phyloP scores from a whole-genome alignment of 2,888 invertebrate genomes.

The Metellina segmentata region DNA sequence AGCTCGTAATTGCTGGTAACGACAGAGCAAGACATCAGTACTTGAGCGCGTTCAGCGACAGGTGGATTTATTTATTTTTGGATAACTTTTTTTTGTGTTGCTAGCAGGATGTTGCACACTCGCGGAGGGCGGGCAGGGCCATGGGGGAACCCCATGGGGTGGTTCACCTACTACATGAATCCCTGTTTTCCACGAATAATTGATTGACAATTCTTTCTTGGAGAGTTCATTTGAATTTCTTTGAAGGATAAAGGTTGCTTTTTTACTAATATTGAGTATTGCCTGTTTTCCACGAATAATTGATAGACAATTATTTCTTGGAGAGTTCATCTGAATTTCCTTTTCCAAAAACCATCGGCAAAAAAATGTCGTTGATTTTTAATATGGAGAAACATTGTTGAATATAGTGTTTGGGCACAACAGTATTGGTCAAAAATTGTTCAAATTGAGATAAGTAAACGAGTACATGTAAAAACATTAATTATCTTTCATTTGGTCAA shows the following conservation, averaged over 20 bases:
- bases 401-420: too few relatives aligned
- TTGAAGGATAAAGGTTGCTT: too few relatives aligned
- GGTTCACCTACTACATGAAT: constrained; percentile 13
- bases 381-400: too few relatives aligned
- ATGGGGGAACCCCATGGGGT: constrained; percentile 16
- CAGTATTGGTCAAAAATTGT: too few relatives aligned
- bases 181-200: neutral
- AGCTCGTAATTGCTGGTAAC: constrained; percentile 74
- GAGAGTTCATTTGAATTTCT: too few relatives aligned
- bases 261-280: too few relatives aligned
- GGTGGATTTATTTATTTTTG: constrained; percentile 54
- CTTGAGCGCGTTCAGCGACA: constrained; percentile 22
- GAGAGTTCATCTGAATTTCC: too few relatives aligned
- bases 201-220: neutral
- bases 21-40: constrained; percentile 65
- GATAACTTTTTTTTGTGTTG: constrained; percentile 1
- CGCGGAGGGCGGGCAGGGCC: constrained; percentile 29
- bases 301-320: neutral
- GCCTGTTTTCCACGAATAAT: neutral
- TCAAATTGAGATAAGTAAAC: too few relatives aligned
- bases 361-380: too few relatives aligned
- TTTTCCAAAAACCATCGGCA: too few relatives aligned
- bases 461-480: too few relatives aligned
- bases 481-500: too few relatives aligned
- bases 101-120: constrained; percentile 24